Percentiles rank a stretch among this genome's conserved stretches.
Evolutionary conservation across 2,113 vertebrate species (phyloP).

Genomic region (Oreochromis niloticus): DNA sequence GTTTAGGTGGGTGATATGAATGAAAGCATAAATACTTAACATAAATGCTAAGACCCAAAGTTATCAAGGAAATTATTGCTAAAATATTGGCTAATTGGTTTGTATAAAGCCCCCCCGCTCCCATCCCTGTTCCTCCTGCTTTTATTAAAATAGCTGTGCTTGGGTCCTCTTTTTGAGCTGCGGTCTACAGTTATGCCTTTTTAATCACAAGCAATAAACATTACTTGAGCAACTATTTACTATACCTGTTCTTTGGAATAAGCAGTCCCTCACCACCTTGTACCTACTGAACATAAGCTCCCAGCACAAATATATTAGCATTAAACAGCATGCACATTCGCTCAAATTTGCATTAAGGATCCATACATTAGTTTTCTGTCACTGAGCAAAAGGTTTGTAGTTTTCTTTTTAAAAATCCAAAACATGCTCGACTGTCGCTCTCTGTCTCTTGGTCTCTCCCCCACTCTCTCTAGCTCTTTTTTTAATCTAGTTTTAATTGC

Average conservation of each 20-base stretch:
- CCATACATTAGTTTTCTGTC: background rate
- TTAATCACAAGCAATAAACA: background rate
- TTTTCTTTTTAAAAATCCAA: background rate
- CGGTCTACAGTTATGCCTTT: background rate
- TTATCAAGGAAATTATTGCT: background rate
- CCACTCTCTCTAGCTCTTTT: background rate
- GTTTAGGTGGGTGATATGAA: background rate
- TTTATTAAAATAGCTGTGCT: background rate
- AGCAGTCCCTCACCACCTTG: background rate
- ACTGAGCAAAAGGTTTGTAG: background rate
- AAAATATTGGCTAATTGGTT: background rate
- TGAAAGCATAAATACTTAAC: background rate
- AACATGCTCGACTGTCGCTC: background rate
- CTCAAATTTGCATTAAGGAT: slow-evolving; percentile 9
- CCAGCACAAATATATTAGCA: slow-evolving; percentile 23
- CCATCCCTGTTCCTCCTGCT: background rate
- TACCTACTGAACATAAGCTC: slow-evolving; percentile 36
- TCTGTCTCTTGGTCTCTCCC: background rate
- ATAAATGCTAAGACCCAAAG: background rate
- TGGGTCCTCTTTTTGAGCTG: background rate
- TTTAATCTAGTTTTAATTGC: slow-evolving; percentile 51
- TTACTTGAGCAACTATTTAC: background rate
- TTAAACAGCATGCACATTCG: slow-evolving; percentile 31
- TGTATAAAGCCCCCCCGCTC: accelerated
- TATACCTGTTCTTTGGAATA: background rate